phyloP scores from a whole-genome alignment of 2,888 invertebrate species.

The Labia minor region DNA sequence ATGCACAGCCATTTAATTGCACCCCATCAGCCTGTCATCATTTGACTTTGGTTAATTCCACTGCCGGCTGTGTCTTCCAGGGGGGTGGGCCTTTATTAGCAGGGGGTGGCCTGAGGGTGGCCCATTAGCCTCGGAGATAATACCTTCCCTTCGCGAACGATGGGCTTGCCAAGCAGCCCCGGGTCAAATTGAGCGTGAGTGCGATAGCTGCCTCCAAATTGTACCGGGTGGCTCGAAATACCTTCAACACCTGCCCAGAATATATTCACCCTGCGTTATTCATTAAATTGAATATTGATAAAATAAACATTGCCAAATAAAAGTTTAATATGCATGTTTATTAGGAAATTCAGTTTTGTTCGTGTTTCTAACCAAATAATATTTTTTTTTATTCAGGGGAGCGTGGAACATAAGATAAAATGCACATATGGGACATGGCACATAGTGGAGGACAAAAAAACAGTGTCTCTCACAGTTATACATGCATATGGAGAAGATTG shows the following conservation, averaged over 20 bases:
- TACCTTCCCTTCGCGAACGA: conserved; percentile 13
- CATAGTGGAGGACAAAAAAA: too few species aligned
- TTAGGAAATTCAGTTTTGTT: too few species aligned
- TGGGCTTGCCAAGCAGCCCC: conserved; percentile 13
- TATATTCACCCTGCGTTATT: too few species aligned
- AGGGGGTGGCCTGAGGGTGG: not conserved
- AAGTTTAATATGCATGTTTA: too few species aligned
- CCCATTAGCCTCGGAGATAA: conserved; percentile 7
- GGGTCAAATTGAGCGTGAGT: conserved; percentile 13
- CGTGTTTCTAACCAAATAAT: too few species aligned
- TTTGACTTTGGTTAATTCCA: not conserved
- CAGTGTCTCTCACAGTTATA: too few species aligned
- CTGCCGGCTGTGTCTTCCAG: not conserved
- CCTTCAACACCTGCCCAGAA: not conserved
- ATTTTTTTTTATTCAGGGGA: too few species aligned
- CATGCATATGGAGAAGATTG: too few species aligned
- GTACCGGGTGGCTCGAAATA: not conserved
- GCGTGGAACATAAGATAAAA: too few species aligned
- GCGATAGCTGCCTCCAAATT: conserved; percentile 1
- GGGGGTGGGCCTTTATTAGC: conserved; percentile 1
- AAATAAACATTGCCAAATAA: too few species aligned
- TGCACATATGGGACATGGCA: too few species aligned
- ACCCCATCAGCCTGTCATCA: conserved; percentile 13
- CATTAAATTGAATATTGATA: too few species aligned
- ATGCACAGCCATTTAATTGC: conserved; percentile 13